These are phyloP conservation scores for Sialis lutaria DNA, from an alignment of 2,888 invertebrate species.

Conservation along the genomic window DNA sequence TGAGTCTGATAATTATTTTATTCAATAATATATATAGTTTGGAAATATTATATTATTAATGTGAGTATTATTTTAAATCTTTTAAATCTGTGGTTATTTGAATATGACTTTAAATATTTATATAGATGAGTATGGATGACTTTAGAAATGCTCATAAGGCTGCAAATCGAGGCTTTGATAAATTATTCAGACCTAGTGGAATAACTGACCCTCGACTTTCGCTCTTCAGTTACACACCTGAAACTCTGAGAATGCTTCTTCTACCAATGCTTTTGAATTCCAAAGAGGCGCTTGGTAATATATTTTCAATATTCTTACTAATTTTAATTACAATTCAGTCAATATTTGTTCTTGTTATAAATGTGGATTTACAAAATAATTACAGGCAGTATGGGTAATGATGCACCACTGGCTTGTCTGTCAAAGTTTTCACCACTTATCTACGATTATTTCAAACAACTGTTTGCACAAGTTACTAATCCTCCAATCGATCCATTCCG, in stretches of 20 bases:
- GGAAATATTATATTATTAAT: too few relatives aligned
- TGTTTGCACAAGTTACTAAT: constrained; percentile 98
- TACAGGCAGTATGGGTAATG: constrained; percentile 98
- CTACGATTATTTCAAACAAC: constrained; percentile 96
- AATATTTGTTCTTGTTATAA: background rate
- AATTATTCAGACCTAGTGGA: constrained; percentile 32
- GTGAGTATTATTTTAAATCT: too few relatives aligned
- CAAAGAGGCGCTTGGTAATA: constrained; percentile 39
- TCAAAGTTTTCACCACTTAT: constrained; percentile 88
- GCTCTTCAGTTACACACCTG: constrained; percentile 86
- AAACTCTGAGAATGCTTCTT: constrained; percentile 84
- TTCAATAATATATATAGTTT: constrained; percentile 9
- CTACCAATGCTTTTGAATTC: constrained; percentile 85
- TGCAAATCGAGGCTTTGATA: constrained; percentile 19
- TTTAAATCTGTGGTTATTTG: too few relatives aligned
- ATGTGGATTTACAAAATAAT: constrained; percentile 1
- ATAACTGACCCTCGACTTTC: constrained; percentile 68
- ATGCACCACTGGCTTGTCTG: constrained; percentile 91
- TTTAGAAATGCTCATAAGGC: constrained; percentile 42
- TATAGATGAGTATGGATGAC: constrained; percentile 67
- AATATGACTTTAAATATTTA: background rate
- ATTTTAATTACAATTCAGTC: background rate
- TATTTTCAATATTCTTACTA: background rate
- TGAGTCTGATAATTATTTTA: constrained; percentile 3
- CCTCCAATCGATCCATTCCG: constrained; percentile 99